Percentiles rank a stretch among this genome's conserved stretches.
Conservation (phyloP, 2,888 invertebrate genomes). For the Heteromyza rotundicornis region DNA sequence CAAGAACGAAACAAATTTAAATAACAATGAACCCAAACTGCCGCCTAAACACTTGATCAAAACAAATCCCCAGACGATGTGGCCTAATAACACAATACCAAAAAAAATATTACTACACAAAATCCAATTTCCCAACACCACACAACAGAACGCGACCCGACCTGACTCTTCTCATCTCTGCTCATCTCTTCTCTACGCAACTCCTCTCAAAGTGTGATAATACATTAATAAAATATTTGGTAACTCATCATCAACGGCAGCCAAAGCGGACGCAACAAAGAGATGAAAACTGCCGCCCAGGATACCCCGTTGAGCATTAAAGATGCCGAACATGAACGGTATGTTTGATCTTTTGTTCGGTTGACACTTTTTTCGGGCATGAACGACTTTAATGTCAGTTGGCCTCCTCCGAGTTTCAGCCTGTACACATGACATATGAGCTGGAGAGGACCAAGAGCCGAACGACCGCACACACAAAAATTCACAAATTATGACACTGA, state of each 20-base stretch:
- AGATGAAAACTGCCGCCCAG: slow-evolving; percentile 55
- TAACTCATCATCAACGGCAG: slow-evolving; percentile 39
- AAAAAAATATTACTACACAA: background rate
- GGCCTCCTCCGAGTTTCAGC: slow-evolving; percentile 34
- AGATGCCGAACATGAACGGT: slow-evolving; percentile 58
- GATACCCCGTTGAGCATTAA: slow-evolving; percentile 61
- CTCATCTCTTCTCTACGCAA: background rate
- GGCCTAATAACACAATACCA: background rate
- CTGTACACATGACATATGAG: background rate
- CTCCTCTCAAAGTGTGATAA: slow-evolving; percentile 51
- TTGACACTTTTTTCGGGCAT: slow-evolving; percentile 63
- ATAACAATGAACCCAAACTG: slow-evolving; percentile 42
- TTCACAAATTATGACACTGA: slow-evolving; percentile 27
- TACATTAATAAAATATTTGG: slow-evolving; percentile 58
- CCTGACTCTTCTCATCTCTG: background rate
- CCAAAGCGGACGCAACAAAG: slow-evolving; percentile 44
- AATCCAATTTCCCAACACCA: slow-evolving; percentile 3
- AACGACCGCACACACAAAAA: slow-evolving; percentile 39
- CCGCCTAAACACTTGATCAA: slow-evolving; percentile 51
- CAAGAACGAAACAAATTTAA: slow-evolving; percentile 44
- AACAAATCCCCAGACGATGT: slow-evolving; percentile 44
- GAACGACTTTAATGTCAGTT: slow-evolving; percentile 55
- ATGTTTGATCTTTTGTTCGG: slow-evolving; percentile 62
- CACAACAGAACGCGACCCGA: too few relatives aligned
- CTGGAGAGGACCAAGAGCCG: slow-evolving; percentile 30